Evolutionary conservation across 2,113 vertebrate species (phyloP), one percentile per base, ranked within the genome.

Genomic region (Hypanus sabinus): DNA sequence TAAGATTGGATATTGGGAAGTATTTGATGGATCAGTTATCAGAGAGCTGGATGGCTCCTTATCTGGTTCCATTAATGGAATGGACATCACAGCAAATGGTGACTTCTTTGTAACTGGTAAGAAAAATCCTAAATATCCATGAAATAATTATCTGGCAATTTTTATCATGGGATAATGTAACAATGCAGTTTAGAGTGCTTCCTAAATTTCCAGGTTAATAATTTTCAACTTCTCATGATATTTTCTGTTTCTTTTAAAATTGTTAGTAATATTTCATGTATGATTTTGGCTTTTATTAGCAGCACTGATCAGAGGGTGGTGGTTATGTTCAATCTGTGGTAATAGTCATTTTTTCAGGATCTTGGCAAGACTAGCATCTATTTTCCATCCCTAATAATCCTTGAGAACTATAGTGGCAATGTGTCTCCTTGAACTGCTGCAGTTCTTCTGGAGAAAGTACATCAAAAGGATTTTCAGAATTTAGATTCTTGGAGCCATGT

Each of bases 1-100:
- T 71, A 70, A 99, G 98, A 96, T 99, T 33, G 96, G 95, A 30
- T 99, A 98, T 97, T 99, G 98, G 98, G 97, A 98, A 18, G 97
- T 98, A 46, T 97, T 96, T 70, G 97, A 98, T 12, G 98, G 97
- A 27, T 95, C 97, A 0, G 94, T 95, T 12, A 96, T 98, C 95
- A 96, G 98, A 96, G 97, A 98, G 76, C 80, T 98, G 88, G 97
- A 98, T 88, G 98, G 96, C 10, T 97, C 98, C 24, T 94, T 95
- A 95, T 97, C 97, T 0, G 98, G 97, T 46, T 95, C 98, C 46
- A 96, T 98, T 95, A 98, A 98, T 0, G 97, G 96, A 33, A 97
- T 98, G 97, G 96, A 98, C 95, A 97, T 99, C 95, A 95, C 98
- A 1, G 85, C 95, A 94, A 97, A 97, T 5, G 98, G 98, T 65